These are phyloP conservation scores for Alca torda DNA, from an alignment of 2,797 vertebrate species.

Conservation along the genomic window DNA sequence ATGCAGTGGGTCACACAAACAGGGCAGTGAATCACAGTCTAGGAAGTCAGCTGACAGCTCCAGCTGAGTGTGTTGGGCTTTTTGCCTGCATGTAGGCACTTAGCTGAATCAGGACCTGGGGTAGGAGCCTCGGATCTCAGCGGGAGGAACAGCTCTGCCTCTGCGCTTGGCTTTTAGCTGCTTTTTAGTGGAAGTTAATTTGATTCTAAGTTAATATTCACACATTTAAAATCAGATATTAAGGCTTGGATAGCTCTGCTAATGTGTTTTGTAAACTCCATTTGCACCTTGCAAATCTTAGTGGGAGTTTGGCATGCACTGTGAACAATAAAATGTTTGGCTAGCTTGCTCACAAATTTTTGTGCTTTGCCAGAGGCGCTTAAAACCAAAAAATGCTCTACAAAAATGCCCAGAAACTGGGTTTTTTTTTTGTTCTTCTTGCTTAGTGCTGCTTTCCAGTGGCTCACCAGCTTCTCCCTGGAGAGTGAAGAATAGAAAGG, in stretches of 20 bases:
- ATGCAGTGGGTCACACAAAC: not conserved
- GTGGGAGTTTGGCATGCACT: not conserved
- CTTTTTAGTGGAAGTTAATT: not conserved
- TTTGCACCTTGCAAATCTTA: slow-evolving; percentile 59
- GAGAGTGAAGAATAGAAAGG: not conserved
- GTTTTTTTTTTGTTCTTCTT: not conserved
- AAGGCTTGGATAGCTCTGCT: slow-evolving; percentile 3
- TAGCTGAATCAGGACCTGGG: slow-evolving; percentile 15
- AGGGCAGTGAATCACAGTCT: not conserved
- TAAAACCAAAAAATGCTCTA: not conserved
- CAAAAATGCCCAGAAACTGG: not conserved
- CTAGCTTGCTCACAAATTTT: not conserved
- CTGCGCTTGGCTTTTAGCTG: not conserved
- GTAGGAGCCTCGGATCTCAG: slow-evolving; percentile 30
- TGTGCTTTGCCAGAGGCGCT: not conserved
- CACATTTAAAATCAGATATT: slow-evolving; percentile 29
- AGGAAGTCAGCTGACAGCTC: not conserved
- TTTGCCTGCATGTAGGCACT: not conserved
- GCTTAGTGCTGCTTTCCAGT: not conserved
- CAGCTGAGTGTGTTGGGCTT: not conserved
- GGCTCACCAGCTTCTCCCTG: not conserved
- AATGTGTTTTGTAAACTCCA: slow-evolving; percentile 45
- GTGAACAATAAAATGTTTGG: slow-evolving; percentile 2
- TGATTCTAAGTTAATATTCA: slow-evolving; percentile 27
- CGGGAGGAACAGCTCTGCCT: slow-evolving; percentile 22